Evolutionary conservation across 2,888 invertebrate genomes (phyloP).

Genomic region (Gisinianus flammeolus): DNA sequence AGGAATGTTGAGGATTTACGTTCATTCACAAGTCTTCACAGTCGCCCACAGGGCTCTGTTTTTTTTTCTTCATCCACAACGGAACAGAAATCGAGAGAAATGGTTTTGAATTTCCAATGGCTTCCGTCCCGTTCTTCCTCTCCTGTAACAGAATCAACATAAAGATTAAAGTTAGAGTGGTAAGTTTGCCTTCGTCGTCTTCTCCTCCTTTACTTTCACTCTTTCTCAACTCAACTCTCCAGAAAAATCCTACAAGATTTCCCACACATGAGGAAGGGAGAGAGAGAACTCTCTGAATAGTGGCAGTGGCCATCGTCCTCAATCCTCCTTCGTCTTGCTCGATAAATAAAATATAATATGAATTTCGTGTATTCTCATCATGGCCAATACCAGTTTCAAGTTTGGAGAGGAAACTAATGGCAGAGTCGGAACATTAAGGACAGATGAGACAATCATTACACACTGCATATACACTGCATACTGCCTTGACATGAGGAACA

Average conservation of each 20-base stretch:
- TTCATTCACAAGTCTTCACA: neutral
- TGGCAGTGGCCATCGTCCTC: neutral
- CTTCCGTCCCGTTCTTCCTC: constrained; percentile 8
- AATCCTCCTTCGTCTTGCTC: neutral
- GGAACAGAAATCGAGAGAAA: too few relatives aligned
- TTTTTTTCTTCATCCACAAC: neutral
- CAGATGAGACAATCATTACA: constrained; percentile 1
- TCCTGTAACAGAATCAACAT: constrained; percentile 27
- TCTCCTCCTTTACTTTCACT: neutral
- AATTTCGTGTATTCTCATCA: neutral
- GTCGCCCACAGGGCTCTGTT: neutral
- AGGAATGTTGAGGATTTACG: constrained; percentile 23
- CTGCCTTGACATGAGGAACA: neutral
- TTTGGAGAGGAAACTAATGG: neutral
- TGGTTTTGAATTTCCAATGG: too few relatives aligned
- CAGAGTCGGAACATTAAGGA: neutral
- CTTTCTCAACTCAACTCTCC: neutral
- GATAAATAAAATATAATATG: neutral
- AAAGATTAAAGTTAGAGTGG: constrained; percentile 35
- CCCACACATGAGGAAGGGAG: neutral
- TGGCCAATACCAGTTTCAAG: neutral
- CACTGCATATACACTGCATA: neutral
- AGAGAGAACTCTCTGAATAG: neutral
- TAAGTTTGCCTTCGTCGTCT: constrained; percentile 20
- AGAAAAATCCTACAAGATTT: neutral